Base-by-base conservation (phyloP, 2,113 vertebrate genomes). In the Pachyramphus minor region DNA sequence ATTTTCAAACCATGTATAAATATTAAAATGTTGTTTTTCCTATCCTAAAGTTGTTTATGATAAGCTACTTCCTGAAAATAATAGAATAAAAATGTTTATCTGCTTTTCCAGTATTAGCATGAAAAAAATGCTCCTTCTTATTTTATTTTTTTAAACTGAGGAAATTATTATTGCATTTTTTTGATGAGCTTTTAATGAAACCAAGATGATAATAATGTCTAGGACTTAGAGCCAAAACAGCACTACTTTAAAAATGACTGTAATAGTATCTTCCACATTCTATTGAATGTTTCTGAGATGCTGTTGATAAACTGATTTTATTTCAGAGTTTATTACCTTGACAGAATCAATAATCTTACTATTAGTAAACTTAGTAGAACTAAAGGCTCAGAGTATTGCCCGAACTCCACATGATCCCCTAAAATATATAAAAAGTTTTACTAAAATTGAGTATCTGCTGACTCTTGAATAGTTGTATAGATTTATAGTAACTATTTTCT, bases 301-400 rank as follows among this genome's bases (percentile, higher is more conserved):
- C 12, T 67, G 42, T 24, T 94, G 73, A 69, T 92, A 17, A 87
- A 72, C 53, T 60, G 69, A 93, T 96, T 96, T 96, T 94, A 52
- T 94, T 97, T 85, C 53, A 71, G 39, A 92, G 90, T 97, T 90
- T 95, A 87, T 95, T 95, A 84, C 41, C 96, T 95, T 97, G 95
- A 97, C 91, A 95, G 71, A 91, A 93, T 86, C 84, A 87, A 95
- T 97, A 95, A 91, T 78, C 25, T 22, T 66, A 50, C 76, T 91
- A 16, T 92, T 92, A 76, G 63, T 90, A 94, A 92, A 94, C 66
- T 88, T 60, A 78, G 77, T 80, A 90, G 82, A 95, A 67, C 4
- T 39, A 53, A 79, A 45, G 6, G 12, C 31, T 85, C 47, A 39
- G 33, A 59, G 75, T 89, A 64, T 77, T 87, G n/a, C 49, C 18